Evolutionary conservation across 2,888 invertebrate species (phyloP), one percentile per base, ranked within the genome.

Genomic region (Drosophila testacea): DNA sequence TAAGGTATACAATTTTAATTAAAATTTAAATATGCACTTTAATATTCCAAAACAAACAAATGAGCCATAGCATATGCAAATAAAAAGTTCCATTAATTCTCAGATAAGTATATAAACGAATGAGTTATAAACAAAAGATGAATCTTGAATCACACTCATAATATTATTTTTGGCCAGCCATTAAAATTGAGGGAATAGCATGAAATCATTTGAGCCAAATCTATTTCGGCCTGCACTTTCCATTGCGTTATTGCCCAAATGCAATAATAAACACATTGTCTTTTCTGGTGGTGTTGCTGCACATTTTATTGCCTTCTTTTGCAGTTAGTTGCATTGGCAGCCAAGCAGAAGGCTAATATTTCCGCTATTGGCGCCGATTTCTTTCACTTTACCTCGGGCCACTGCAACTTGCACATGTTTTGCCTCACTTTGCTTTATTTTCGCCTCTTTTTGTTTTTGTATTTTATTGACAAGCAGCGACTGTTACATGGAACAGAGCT

Each of bases 191-290:
- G 41, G 42, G 28, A 77, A 69, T 59, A 22, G 77, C 73, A 64
- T 62, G 57, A 36, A 62, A 62, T 61, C 27, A 63, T 61, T 64
- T 57, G 38, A 57, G 56, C 74, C 57, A 63, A 54, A 48, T 64
- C 48, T 52, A 6, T 44, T 44, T 22, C 6, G 38, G 13, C 28
- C 42, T 56, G 68, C 57, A 62, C 50, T 66, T 52, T 38, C 16
- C 44, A 41, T 55, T 54, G 47, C 54, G 39, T 39, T 38, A 22
- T 34, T 38, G 28, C 56, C 51, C 54, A 61, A 73, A 63, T 65
- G 71, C 83, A 68, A 85, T 83, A 87, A 84, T 83, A 87, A 87
- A 87, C 83, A 87, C 85, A 87, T 84, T 84, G 88, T 84, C 68
- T 65, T 62, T 41, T 28, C 32, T 48, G 22, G 32, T 32, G 32